Base-by-base conservation (phyloP, 2,113 vertebrate species). In the Anas platyrhynchos region DNA sequence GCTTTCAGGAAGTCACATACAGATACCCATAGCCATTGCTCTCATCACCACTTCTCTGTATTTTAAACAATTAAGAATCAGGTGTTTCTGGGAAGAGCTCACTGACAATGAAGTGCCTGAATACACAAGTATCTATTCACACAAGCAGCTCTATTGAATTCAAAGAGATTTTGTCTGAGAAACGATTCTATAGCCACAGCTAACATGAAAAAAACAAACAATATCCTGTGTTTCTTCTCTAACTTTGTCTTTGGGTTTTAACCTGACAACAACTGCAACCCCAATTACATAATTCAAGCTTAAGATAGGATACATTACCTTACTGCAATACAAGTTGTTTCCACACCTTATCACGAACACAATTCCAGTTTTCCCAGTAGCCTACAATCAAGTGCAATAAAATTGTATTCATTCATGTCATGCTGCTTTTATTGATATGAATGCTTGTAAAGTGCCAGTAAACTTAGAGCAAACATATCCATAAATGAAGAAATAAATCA, bases 401-500 rank as follows among this genome's bases (percentile, higher is more conserved):
- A 89, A 88, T 9, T 67, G 41, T 50, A 71, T 77, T 86, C 27
- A 80, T 75, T 62, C 56, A 54, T 62, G 50, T 79, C 68, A 76
- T 26, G 48, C 65, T 81, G 63, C 23, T 50, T 85, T 91, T 81
- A 71, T 67, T 89, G 56, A 48, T 65, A 52, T 38, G 50, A 90
- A 88, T 72, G 55, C 52, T 90, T 93, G 71, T 0, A 25, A 88
- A 73, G 31, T 75, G 55, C 36, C 65, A 72, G 21, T 13, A 84
- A 31, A 77, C 18, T 79, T 46, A 25, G 27, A 48, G n/a, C 22
- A 95, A 96, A 90, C 27, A 34, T 7, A 88, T 55, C 74, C 44
- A 63, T 67, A 91, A 94, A 77, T 66, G 80, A 94, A 91, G 61
- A 88, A 93, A 78, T 67, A 7, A 14, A 78, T n/a, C 61, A 91